Evolutionary conservation across 2,113 vertebrate species (phyloP).

Genomic region (Ameiurus melas): DNA sequence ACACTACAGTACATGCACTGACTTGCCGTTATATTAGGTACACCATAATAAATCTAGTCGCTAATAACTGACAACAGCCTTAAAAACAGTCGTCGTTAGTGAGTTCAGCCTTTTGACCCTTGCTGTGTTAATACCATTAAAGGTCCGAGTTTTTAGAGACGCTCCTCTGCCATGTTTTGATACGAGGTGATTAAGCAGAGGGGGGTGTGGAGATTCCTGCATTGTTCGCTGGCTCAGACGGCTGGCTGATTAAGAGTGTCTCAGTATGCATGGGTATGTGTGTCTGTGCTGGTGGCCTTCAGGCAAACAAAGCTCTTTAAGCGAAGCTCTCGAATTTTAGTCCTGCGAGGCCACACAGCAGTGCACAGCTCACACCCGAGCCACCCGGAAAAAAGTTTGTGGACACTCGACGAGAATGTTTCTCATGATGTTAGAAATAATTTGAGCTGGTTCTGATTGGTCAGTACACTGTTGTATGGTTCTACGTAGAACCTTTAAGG

Average conservation of each 20-base stretch:
- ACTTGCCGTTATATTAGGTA: not conserved
- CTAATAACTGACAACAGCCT: not conserved
- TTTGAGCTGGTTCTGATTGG: too few species aligned
- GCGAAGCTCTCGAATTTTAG: not conserved
- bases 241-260: constrained; percentile 43
- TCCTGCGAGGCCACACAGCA: not conserved
- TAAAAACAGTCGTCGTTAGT: not conserved
- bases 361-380: not conserved
- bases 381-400: too few species aligned
- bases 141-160: not conserved
- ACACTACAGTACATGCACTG: not conserved
- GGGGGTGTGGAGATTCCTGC: constrained; percentile 28
- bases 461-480: not conserved
- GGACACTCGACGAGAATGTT: too few species aligned
- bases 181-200: not conserved
- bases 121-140: not conserved
- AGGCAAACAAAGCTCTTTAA: constrained; percentile 29
- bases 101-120: not conserved
- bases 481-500: not conserved
- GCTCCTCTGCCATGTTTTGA: not conserved
- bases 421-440: too few species aligned
- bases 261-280: not conserved
- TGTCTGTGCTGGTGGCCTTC: not conserved
- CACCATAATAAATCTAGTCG: not conserved
- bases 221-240: constrained; percentile 48